Evolutionary conservation across 2,797 vertebrate genomes (phyloP), one percentile per base, ranked within the genome.

Genomic region (Cossypha dichroa): DNA sequence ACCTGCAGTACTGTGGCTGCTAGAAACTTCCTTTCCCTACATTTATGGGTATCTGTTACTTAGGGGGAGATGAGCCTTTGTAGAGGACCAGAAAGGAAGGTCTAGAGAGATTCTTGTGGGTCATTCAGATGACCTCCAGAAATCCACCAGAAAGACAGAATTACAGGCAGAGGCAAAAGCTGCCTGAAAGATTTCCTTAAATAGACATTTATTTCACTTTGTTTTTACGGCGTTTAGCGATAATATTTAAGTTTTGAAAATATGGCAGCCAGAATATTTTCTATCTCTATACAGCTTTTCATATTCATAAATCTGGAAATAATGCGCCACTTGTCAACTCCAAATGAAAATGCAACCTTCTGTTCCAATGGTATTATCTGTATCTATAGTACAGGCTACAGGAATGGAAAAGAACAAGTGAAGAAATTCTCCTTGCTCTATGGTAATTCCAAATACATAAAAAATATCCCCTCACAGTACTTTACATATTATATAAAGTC

Each of bases 301-400:
- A 88, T 45, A 51, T 79, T 92, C 63, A 60, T 70, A 82, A 76
- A 91, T 74, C 46, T 86, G 77, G 59, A 96, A 86, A 69, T n/a
- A 6, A 58, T 54, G 52, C 80, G 41, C 52, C 45, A 51, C 59
- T 94, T 95, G 70, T 70, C 70, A 94, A 45, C 60, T 70, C 40
- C 67, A 80, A 91, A 87, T 74, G 59, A 87, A 89, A 90, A 74
- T 7, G 6, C 31, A 89, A 33, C 56, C 45, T 84, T 88, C 82
- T 93, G 40, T 73, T 94, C 33, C 59, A 79, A 69, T 19, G 66
- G 31, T n/a, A 43, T 68, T 64, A 72, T 49, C 40, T 56, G 10
- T 49, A 60, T 62, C 64, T 78, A 25, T 13, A 48, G 16, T 23
- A 49, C 41, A 68, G 70, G 52, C 43, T 66, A 41, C 23, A 67